Evolutionary conservation across 2,113 vertebrate genomes (phyloP).

Genomic region (Ceuthmochares aereus): DNA sequence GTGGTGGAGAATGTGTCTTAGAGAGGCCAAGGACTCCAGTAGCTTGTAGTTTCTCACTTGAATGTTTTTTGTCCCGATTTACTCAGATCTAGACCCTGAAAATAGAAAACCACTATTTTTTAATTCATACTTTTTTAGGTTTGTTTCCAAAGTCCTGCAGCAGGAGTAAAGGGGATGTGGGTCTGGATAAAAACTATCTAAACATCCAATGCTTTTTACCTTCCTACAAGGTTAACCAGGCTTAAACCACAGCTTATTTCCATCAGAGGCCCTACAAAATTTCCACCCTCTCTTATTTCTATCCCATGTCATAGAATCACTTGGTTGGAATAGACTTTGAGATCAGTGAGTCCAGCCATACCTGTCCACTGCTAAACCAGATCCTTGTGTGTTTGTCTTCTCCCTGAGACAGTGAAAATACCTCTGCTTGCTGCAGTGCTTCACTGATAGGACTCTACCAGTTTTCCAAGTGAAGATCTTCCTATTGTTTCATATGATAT

Average conservation of each 20-base stretch:
- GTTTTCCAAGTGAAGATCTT: background rate
- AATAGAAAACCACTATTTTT: background rate
- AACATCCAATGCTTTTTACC: background rate
- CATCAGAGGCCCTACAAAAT: background rate
- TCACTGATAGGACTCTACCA: background rate
- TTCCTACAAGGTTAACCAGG: background rate
- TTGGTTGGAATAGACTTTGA: too few species aligned
- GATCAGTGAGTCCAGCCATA: too few species aligned
- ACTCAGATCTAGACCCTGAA: background rate
- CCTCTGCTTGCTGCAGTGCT: background rate
- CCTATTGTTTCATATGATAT: rapidly evolving
- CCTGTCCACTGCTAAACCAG: too few species aligned
- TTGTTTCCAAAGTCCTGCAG: background rate
- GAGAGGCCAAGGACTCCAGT: background rate
- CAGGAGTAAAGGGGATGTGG: background rate
- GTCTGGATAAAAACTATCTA: background rate
- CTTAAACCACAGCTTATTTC: background rate
- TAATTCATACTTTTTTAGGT: background rate
- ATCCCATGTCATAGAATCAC: too few species aligned
- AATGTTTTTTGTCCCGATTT: background rate
- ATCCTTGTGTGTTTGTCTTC: background rate
- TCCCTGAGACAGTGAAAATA: background rate
- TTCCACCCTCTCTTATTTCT: background rate
- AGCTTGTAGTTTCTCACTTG: background rate
- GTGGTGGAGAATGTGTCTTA: too few species aligned